These are phyloP conservation scores for Siniperca obscura DNA, from an alignment of 2,797 vertebrate species.

Conservation along the genomic window DNA sequence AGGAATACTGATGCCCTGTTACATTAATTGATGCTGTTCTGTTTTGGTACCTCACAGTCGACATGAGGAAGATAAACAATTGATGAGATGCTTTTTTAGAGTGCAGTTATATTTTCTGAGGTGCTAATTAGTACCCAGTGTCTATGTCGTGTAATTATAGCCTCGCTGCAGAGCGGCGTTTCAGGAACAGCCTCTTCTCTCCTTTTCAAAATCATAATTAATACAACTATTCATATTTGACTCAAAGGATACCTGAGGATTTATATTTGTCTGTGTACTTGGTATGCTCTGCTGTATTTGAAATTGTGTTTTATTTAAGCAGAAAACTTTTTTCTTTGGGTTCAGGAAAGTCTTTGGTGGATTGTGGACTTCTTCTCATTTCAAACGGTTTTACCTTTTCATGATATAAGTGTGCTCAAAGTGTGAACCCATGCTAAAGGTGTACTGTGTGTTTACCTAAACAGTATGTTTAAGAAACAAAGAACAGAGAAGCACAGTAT, in stretches of 20 bases:
- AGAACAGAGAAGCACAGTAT: neutral
- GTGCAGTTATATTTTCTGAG: slow-evolving; percentile 49
- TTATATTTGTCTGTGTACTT: neutral
- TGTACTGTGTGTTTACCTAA: neutral
- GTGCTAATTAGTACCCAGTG: slow-evolving; percentile 59
- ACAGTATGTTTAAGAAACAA: neutral
- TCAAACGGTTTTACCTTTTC: neutral
- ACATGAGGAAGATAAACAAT: slow-evolving; percentile 49
- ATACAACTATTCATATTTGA: slow-evolving; percentile 37
- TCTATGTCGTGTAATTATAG: slow-evolving; percentile 55
- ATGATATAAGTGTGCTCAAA: too few species aligned
- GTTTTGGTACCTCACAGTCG: slow-evolving; percentile 27
- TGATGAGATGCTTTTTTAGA: slow-evolving; percentile 50
- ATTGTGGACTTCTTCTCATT: neutral
- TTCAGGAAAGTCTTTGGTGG: neutral
- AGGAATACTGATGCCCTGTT: neutral
- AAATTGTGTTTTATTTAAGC: neutral
- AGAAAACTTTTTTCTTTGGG: neutral
- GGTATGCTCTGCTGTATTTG: neutral
- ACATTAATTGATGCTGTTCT: slow-evolving; percentile 39
- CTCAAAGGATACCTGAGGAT: slow-evolving; percentile 41
- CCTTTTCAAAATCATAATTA: slow-evolving; percentile 53
- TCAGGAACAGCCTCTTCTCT: slow-evolving; percentile 44
- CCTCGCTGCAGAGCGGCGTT: slow-evolving; percentile 26
- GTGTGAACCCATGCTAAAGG: neutral